A percentile compares a stretch with the other conserved stretches of the same genome.
Evolutionary conservation across 2,797 vertebrate genomes (phyloP).

Genomic region (Steatocranus sp.): DNA sequence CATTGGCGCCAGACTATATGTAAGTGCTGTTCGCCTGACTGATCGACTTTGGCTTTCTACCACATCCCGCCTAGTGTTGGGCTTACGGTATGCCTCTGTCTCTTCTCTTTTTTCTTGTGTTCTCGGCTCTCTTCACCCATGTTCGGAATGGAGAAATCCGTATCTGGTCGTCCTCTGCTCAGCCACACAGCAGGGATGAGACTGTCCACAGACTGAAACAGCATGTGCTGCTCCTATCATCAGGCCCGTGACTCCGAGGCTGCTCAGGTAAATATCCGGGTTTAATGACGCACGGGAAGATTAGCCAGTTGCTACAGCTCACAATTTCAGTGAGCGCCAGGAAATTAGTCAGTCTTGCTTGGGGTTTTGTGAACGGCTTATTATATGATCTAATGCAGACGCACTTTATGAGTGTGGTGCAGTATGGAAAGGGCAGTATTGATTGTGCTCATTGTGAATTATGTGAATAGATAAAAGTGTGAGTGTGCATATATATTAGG

Average conservation of each 20-base stretch:
- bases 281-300: conserved; percentile 69
- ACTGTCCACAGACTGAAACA: conserved; percentile 63
- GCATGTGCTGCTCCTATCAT: conserved; percentile 56
- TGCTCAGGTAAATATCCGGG: conserved; percentile 76
- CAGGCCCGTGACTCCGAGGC: conserved; percentile 74
- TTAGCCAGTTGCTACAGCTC: conserved; percentile 55
- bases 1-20: conserved; percentile 74
- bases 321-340: conserved; percentile 58
- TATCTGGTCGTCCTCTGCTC: conserved; percentile 45
- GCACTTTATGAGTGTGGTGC: conserved; percentile 50
- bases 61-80: conserved; percentile 58
- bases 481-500: conserved; percentile 75
- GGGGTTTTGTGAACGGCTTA: conserved; percentile 58
- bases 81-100: conserved; percentile 55
- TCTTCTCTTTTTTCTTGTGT: conserved; percentile 49
- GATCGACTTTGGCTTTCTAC: conserved; percentile 65
- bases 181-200: conserved; percentile 64
- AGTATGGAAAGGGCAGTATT: conserved; percentile 67
- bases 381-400: conserved; percentile 67
- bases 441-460: conserved; percentile 75
- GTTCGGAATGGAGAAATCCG: conserved; percentile 66
- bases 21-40: conserved; percentile 69
- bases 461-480: conserved; percentile 79
- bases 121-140: conserved; percentile 55
- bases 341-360: conserved; percentile 65